A percentile compares a stretch with the other conserved stretches of the same genome.
These are phyloP conservation scores for Cydia strobilella DNA, from an alignment of 1,140 invertebrate species.

Conservation along the genomic window DNA sequence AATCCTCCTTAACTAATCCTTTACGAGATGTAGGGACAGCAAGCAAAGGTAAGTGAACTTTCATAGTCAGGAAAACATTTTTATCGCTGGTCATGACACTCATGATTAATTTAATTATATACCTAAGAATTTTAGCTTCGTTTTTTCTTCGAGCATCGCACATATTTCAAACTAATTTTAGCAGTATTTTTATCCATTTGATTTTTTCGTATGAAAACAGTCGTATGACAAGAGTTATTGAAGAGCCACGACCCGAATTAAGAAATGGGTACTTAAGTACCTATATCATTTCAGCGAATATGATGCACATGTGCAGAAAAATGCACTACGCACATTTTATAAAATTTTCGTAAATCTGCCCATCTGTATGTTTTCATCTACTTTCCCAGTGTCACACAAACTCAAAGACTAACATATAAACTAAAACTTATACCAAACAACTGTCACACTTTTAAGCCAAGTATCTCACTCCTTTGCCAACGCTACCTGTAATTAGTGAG, in stretches of 20 bases:
- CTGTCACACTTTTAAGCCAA: background rate
- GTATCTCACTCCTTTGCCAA: slow-evolving; percentile 43
- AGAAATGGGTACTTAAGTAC: no score
- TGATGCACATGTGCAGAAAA: no score
- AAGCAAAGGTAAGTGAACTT: slow-evolving; percentile 38
- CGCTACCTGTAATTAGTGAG: slow-evolving; percentile 74
- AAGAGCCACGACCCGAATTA: no score
- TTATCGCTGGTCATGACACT: background rate
- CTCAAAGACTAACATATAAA: background rate
- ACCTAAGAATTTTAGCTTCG: background rate
- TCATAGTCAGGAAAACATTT: background rate
- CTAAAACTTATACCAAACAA: background rate
- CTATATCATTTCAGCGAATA: no score
- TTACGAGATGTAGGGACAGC: slow-evolving; percentile 54
- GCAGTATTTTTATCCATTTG: no score
- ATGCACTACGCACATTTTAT: no score
- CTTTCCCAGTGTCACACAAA: background rate
- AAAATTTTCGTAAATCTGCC: no score
- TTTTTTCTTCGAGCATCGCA: background rate
- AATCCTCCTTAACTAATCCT: slow-evolving; percentile 77
- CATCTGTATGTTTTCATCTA: background rate
- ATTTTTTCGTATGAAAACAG: no score
- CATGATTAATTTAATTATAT: no score
- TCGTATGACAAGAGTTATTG: no score
- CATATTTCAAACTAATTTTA: no score